phyloP scores from a whole-genome alignment of 2,888 invertebrate genomes.

The Vanessa cardui region DNA sequence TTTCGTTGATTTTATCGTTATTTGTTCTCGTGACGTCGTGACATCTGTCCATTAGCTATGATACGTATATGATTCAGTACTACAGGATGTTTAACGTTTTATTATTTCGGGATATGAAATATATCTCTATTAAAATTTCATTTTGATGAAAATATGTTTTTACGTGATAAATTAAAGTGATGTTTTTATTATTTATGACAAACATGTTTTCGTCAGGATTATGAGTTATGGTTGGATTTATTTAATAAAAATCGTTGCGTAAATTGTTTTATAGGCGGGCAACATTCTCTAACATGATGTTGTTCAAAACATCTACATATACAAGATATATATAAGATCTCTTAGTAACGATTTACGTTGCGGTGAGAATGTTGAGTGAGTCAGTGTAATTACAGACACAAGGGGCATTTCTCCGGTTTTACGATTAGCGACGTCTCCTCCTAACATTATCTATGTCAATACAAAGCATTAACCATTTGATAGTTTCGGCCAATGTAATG shows the following conservation, averaged over 20 bases:
- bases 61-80: conserved; percentile 42
- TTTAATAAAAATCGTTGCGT: no score
- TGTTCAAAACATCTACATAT: background rate
- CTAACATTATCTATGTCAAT: background rate
- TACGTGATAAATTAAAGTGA: conserved; percentile 1
- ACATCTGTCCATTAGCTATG: conserved; percentile 43
- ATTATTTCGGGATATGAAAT: conserved; percentile 23
- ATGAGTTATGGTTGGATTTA: background rate
- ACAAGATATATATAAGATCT: background rate
- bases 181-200: background rate
- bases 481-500: no score
- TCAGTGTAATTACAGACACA: background rate
- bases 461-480: background rate
- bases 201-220: conserved; percentile 3
- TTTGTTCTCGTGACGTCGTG: conserved; percentile 43
- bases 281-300: no score
- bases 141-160: conserved; percentile 21
- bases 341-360: conserved; percentile 1
- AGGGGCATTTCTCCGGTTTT: conserved; percentile 2
- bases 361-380: background rate
- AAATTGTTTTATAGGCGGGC: no score
- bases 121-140: conserved; percentile 16
- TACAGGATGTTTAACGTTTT: conserved; percentile 33
- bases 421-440: background rate
- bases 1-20: conserved; percentile 42